phyloP scores from a whole-genome alignment of 2,113 vertebrate genomes.

The Caranx melampygus region DNA sequence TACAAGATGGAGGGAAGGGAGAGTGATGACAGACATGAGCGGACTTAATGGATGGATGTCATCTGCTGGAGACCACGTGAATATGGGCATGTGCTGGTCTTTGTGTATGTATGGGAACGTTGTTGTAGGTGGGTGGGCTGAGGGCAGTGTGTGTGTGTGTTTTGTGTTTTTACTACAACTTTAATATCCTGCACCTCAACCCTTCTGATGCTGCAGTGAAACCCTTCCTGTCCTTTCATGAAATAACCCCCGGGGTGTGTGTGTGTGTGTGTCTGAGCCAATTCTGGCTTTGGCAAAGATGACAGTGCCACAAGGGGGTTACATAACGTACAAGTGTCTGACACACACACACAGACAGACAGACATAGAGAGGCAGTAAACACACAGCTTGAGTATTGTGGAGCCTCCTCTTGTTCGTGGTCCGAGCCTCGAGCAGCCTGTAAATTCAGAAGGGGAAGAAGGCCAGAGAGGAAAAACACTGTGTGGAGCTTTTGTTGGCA shows the following conservation, averaged over 20 bases:
- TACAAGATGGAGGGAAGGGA: conserved; percentile 25
- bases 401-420: conserved; percentile 59
- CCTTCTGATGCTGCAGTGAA: not conserved
- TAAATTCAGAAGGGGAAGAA: conserved; percentile 35
- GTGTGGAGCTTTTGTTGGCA: conserved; percentile 54
- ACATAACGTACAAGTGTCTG: conserved; percentile 48
- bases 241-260: conserved; percentile 38
- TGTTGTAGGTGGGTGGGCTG: conserved; percentile 27
- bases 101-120: conserved; percentile 38
- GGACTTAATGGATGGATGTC: conserved; percentile 33
- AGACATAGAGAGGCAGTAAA: conserved; percentile 38
- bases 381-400: conserved; percentile 35
- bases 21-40: conserved; percentile 12
- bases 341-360: conserved; percentile 37
- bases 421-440: conserved; percentile 42
- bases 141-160: not conserved
- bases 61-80: conserved; percentile 22
- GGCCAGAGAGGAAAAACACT: conserved; percentile 68
- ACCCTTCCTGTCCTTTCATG: conserved; percentile 51
- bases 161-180: conserved; percentile 27
- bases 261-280: conserved; percentile 42
- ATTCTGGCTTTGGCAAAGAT: conserved; percentile 53
- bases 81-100: conserved; percentile 45
- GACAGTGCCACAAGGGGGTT: conserved; percentile 55
- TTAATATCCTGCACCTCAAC: conserved; percentile 36